These are phyloP conservation scores for Cryptophagus acutangulus DNA, from an alignment of 2,888 invertebrate genomes.

Conservation along the genomic window DNA sequence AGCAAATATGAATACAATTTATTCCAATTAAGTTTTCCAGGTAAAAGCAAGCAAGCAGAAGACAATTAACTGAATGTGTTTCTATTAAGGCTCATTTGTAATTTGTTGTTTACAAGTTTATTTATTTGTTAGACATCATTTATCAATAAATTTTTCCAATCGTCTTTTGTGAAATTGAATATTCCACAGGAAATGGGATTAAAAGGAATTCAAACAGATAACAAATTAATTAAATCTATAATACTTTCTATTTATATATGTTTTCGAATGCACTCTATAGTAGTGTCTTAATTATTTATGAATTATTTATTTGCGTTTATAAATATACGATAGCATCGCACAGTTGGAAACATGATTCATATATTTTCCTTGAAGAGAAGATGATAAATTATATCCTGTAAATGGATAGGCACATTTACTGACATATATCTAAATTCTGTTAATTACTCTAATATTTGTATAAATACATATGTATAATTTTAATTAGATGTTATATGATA, in stretches of 20 bases:
- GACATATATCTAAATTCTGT: slow-evolving; percentile 2
- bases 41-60: too few relatives aligned
- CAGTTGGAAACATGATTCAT: slow-evolving; percentile 4
- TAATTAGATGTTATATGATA: background rate
- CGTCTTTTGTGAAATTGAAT: too few relatives aligned
- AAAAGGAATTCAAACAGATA: background rate
- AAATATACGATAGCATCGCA: slow-evolving; percentile 2
- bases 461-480: background rate
- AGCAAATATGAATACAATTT: too few relatives aligned
- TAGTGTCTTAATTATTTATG: slow-evolving; percentile 5
- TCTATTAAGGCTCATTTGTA: too few relatives aligned
- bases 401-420: slow-evolving; percentile 1
- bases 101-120: too few relatives aligned
- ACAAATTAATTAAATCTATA: background rate
- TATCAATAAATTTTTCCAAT: too few relatives aligned
- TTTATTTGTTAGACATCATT: too few relatives aligned
- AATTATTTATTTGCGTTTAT: slow-evolving; percentile 7
- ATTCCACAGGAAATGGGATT: too few relatives aligned
- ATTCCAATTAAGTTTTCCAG: too few relatives aligned
- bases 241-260: background rate
- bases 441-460: background rate
- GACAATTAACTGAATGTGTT: too few relatives aligned
- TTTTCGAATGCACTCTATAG: slow-evolving; percentile 1
- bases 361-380: slow-evolving; percentile 1
- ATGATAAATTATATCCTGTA: slow-evolving; percentile 3